A percentile compares a stretch with the other conserved stretches of the same genome.
Evolutionary conservation across 2,797 vertebrate genomes (phyloP).

Genomic region (Enteromius unitaeniatus): DNA sequence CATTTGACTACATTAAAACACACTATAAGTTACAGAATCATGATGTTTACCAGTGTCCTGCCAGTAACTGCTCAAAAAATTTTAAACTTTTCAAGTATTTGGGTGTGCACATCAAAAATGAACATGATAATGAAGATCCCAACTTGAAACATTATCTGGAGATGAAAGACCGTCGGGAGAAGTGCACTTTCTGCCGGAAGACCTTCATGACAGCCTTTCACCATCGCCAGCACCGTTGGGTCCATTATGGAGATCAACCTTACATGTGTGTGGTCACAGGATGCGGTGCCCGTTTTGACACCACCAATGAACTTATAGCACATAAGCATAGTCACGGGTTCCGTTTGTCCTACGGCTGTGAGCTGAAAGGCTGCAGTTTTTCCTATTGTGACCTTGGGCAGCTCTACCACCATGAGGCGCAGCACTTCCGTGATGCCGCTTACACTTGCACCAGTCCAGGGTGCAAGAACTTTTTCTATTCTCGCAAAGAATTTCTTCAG

Average conservation of each 20-base stretch:
- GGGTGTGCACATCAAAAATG: constrained; percentile 92
- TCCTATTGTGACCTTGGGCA: constrained; percentile 94
- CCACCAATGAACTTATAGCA: constrained; percentile 89
- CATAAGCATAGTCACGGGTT: constrained; percentile 94
- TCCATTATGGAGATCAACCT: constrained; percentile 87
- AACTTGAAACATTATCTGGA: constrained; percentile 94
- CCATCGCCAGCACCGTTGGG: constrained; percentile 86
- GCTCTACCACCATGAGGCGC: constrained; percentile 97
- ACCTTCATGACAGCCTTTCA: constrained; percentile 94
- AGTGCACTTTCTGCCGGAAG: constrained; percentile 92
- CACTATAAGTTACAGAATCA: constrained; percentile 90
- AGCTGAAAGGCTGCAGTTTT: constrained; percentile 91
- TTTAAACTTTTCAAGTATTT: constrained; percentile 98
- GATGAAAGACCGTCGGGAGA: constrained; percentile 93
- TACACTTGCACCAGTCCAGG: constrained; percentile 88
- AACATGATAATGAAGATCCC: constrained; percentile 89
- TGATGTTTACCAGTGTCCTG: constrained; percentile 93
- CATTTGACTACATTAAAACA: constrained; percentile 88
- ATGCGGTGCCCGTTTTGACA: constrained; percentile 86
- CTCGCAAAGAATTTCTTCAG: constrained; percentile 89
- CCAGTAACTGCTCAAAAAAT: constrained; percentile 85
- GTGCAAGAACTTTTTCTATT: constrained; percentile 94
- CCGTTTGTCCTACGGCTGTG: constrained; percentile 89
- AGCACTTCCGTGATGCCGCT: constrained; percentile 95
- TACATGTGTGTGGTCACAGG: constrained; percentile 90